These are phyloP conservation scores for Orussus abietinus DNA, from an alignment of 1,140 invertebrate genomes.

Conservation along the genomic window DNA sequence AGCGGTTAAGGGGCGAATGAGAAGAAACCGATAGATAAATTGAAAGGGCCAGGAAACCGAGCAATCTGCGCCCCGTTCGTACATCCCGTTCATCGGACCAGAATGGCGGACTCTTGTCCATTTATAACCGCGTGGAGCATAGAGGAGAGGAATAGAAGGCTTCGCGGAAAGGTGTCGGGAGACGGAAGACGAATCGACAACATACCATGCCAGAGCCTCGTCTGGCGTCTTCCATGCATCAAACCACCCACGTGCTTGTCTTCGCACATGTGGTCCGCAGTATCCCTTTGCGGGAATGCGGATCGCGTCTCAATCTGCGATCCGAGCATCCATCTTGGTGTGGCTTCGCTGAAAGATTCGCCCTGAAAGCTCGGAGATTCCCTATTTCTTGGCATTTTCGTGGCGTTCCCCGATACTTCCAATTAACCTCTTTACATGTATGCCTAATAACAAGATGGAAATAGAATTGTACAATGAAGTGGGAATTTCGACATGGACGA, in stretches of 20 bases:
- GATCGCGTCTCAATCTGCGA: no score
- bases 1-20: constrained; percentile 5
- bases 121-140: constrained; percentile 40
- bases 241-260: constrained; percentile 31
- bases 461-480: no score
- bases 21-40: constrained; percentile 40
- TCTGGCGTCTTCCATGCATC: constrained; percentile 41
- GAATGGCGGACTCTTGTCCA: constrained; percentile 24
- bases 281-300: no score
- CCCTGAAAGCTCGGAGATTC: no score
- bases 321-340: no score
- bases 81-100: constrained; percentile 25
- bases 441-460: no score
- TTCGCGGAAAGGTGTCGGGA: constrained; percentile 27
- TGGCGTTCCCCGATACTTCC: no score
- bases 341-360: no score
- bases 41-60: constrained; percentile 27
- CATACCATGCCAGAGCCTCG: constrained; percentile 33
- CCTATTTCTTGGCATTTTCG: no score
- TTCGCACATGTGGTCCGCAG: constrained; percentile 1
- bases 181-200: constrained; percentile 49
- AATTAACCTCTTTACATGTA: no score
- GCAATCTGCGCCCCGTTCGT: constrained; percentile 23
- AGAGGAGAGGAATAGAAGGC: constrained; percentile 33
- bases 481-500: no score